Evolutionary conservation across 2,888 invertebrate species (phyloP), one percentile per base, ranked within the genome.

Genomic region (Griposia aprilina): DNA sequence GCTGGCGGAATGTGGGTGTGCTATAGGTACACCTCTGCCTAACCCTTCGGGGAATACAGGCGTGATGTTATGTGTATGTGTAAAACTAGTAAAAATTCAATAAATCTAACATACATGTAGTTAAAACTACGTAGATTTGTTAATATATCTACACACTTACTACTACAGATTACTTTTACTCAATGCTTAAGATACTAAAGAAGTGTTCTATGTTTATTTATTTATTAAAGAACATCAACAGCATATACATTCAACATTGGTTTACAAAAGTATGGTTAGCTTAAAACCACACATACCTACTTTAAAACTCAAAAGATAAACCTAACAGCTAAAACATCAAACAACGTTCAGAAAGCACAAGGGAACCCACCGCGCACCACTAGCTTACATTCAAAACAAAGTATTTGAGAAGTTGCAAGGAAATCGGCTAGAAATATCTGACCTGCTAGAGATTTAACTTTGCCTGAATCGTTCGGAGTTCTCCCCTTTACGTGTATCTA

Each of bases 371-470:
- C 50, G 13, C 50, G 15, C 48, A 60, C 36, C 26, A 55, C 72
- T 57, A 48, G 66, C 62, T 70, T 70, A 41, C 52, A 81, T 79
- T 57, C 66, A 66, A 86, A 85, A 86, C 66, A 72, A 78, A 76
- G 62, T 69, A 55, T 26, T 74, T 66, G 26, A 6, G 23, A 57
- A 76, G 23, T 45, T 45, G 26, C 17, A 10, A 65, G 72, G 30
- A 80, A 80, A 78, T 78, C 63, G 50, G 20, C 26, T 52, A 26
- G 13, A 55, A 76, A 70, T 78, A 76, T 82, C 73, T 55, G 71
- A 59, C 68, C 52, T 52, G 62, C 11, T 30, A 23, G 26, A 59
- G 36, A 72, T 74, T 66, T 66, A 67, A 67, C 71, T 82, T 68
- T 48, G 48, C 0, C 26, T 23, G 60, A 23, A 55, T 26, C 4